A percentile compares a stretch with the other conserved stretches of the same genome.
Conservation (phyloP, 2,797 vertebrate genomes). For the Ibycter americanus region DNA sequence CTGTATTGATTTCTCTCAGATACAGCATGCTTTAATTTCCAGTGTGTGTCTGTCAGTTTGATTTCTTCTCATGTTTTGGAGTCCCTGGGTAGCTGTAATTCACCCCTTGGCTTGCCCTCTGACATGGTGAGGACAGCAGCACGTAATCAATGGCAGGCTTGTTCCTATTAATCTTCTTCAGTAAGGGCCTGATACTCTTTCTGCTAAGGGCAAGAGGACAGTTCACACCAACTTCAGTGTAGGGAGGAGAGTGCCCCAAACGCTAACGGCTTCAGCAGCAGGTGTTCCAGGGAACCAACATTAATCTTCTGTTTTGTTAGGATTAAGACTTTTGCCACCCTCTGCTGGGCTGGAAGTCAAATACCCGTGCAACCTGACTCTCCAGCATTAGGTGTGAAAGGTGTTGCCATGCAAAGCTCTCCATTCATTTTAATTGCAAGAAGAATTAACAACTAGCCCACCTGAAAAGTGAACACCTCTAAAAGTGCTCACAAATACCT, state of each 20-base stretch:
- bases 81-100: background rate
- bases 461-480: background rate
- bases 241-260: background rate
- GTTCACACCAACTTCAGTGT: background rate
- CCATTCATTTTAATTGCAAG: background rate
- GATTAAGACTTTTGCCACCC: constrained; percentile 39
- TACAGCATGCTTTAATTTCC: background rate
- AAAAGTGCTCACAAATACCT: background rate
- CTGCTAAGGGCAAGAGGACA: constrained; percentile 13
- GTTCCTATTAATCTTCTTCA: constrained; percentile 41
- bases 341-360: constrained; percentile 8
- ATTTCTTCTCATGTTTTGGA: background rate
- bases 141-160: constrained; percentile 11
- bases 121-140: constrained; percentile 36
- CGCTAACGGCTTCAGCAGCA: constrained; percentile 18
- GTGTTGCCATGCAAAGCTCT: background rate
- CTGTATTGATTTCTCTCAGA: background rate
- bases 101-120: background rate
- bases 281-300: constrained; percentile 19
- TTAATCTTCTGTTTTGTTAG: constrained; percentile 56
- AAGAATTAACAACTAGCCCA: background rate
- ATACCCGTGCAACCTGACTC: background rate
- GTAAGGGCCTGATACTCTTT: background rate
- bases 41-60: background rate
- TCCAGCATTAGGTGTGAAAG: constrained; percentile 12